These are phyloP conservation scores for Trachelus iudaicus DNA, from an alignment of 2,888 invertebrate species.

Conservation along the genomic window DNA sequence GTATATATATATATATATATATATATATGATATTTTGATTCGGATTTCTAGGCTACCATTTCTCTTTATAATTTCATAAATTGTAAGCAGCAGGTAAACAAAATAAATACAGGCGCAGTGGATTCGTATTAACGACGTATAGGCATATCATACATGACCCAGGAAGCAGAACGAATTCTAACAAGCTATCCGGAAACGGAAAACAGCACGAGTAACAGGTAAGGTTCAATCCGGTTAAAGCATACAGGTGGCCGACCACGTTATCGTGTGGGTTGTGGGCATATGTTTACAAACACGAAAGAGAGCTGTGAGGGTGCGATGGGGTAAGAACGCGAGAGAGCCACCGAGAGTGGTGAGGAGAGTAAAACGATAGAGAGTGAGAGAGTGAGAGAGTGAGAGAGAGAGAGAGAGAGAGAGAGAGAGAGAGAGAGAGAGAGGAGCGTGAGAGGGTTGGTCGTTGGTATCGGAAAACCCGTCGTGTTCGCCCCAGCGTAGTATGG, in stretches of 20 bases:
- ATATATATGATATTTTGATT: too few relatives aligned
- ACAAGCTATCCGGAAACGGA: conserved; percentile 49
- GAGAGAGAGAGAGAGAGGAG: background rate
- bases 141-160: too few relatives aligned
- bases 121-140: too few relatives aligned
- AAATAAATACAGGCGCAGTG: too few relatives aligned
- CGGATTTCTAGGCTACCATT: too few relatives aligned
- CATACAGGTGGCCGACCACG: conserved; percentile 64
- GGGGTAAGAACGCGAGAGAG: conserved; percentile 17
- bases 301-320: conserved; percentile 20
- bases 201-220: conserved; percentile 61
- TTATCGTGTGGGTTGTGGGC: conserved; percentile 41
- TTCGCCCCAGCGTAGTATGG: background rate
- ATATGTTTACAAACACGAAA: conserved; percentile 50
- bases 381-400: background rate
- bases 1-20: too few relatives aligned
- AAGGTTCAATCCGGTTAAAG: conserved; percentile 62
- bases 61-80: too few relatives aligned
- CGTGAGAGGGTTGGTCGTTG: background rate
- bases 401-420: conserved; percentile 9
- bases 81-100: too few relatives aligned
- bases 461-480: background rate
- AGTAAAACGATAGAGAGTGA: background rate
- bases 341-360: conserved; percentile 18
- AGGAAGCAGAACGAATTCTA: background rate